Evolutionary conservation across 2,797 vertebrate species (phyloP).

Genomic region (Lophotriccus pileatus): DNA sequence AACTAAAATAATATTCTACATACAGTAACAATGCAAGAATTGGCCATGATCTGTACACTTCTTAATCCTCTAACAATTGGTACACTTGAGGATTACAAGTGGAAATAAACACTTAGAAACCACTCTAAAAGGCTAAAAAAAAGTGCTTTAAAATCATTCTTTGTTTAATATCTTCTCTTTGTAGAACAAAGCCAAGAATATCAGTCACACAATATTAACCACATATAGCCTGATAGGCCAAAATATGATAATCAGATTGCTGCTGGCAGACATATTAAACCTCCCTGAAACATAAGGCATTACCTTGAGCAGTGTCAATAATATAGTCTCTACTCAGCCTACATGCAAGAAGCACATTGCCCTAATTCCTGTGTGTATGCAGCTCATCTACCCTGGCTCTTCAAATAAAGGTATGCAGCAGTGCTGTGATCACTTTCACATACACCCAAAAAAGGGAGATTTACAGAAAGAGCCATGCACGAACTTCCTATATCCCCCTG

Average conservation of each 20-base stretch:
- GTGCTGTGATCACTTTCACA: neutral
- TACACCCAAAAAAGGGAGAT: fast-evolving
- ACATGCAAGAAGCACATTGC: neutral
- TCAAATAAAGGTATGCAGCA: neutral
- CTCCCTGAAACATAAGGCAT: neutral
- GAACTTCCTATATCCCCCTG: neutral
- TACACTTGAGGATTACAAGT: neutral
- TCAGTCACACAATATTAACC: neutral
- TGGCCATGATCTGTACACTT: neutral
- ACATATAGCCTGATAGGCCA: neutral
- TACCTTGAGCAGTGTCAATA: neutral
- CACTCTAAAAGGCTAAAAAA: neutral
- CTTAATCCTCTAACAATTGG: neutral
- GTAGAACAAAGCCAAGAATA: neutral
- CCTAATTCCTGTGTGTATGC: neutral
- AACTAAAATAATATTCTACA: neutral
- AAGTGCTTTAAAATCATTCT: neutral
- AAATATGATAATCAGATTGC: neutral
- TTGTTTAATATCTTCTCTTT: neutral
- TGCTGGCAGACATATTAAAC: neutral
- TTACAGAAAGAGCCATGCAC: fast-evolving
- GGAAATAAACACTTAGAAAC: neutral
- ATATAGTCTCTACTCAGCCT: neutral
- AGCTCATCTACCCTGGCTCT: neutral
- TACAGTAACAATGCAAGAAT: neutral